Evolutionary conservation across 1,140 invertebrate genomes (phyloP).

Genomic region (Papilio helenus): DNA sequence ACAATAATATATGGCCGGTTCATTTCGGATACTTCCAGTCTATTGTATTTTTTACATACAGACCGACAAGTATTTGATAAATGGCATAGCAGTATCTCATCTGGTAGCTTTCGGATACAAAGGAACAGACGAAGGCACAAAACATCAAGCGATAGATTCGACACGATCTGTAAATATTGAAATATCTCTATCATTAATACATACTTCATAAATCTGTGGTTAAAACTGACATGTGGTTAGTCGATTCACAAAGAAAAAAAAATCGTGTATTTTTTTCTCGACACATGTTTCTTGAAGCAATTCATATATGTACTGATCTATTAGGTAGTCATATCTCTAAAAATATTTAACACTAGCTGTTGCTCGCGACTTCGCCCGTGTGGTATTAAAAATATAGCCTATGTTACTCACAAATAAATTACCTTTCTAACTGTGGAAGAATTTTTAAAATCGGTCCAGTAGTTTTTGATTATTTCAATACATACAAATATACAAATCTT

Average conservation of each 20-base stretch:
- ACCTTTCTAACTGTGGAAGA: too few relatives aligned
- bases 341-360: too few relatives aligned
- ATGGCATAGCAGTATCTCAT: conserved; percentile 53
- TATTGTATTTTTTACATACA: conserved; percentile 62
- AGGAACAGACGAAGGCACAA: conserved; percentile 41
- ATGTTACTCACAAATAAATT: too few relatives aligned
- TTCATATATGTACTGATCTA: too few relatives aligned
- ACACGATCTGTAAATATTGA: conserved; percentile 10
- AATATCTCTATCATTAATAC: conserved; percentile 20
- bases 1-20: conserved; percentile 61
- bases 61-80: conserved; percentile 55
- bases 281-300: neutral
- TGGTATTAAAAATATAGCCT: too few relatives aligned
- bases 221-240: neutral
- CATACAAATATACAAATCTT: too few relatives aligned
- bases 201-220: neutral
- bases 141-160: conserved; percentile 33
- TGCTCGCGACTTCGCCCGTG: too few relatives aligned
- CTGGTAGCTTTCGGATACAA: conserved; percentile 50
- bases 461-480: too few relatives aligned
- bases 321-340: too few relatives aligned
- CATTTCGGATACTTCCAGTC: conserved; percentile 46
- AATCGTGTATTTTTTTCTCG: neutral
- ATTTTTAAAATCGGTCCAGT: too few relatives aligned
- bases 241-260: neutral